phyloP scores from a whole-genome alignment of 1,140 invertebrate species.

The Vanessa tameamea region DNA sequence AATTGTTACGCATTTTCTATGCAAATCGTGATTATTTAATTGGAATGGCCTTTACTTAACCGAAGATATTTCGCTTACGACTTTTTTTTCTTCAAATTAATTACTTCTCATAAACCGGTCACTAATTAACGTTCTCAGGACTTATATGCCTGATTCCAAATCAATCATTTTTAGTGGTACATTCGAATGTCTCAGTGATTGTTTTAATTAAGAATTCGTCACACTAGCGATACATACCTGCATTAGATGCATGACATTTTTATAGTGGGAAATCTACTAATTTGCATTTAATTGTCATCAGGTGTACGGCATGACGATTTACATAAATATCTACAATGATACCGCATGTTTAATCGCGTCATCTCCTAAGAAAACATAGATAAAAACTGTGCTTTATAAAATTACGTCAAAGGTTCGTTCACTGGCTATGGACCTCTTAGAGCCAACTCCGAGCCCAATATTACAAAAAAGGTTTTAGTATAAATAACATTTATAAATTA shows the following conservation, averaged over 20 bases:
- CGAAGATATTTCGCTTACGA: conserved; percentile 13
- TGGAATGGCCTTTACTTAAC: conserved; percentile 48
- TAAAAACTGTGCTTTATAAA: not conserved
- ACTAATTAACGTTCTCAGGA: conserved; percentile 43
- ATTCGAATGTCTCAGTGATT: conserved; percentile 23
- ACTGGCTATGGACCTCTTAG: not conserved
- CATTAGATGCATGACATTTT: conserved; percentile 48
- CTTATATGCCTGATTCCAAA: conserved; percentile 20
- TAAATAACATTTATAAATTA: too few species aligned
- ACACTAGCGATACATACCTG: conserved; percentile 29
- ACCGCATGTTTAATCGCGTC: conserved; percentile 25
- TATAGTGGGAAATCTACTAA: conserved; percentile 36
- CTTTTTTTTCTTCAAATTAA: conserved; percentile 18
- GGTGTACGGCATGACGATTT: conserved; percentile 46
- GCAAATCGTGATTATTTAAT: conserved; percentile 57
- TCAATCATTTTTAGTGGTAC: conserved; percentile 30
- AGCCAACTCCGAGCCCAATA: too few species aligned
- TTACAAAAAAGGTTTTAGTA: too few species aligned
- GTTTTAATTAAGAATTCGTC: conserved; percentile 50
- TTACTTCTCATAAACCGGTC: conserved; percentile 19
- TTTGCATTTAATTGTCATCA: conserved; percentile 57
- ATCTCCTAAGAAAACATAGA: conserved; percentile 21
- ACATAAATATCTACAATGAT: conserved; percentile 43
- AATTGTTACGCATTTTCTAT: conserved; percentile 45
- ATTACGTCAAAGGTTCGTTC: too few species aligned